These are phyloP conservation scores for Tichodroma muraria DNA, from an alignment of 2,113 vertebrate species.

Conservation along the genomic window DNA sequence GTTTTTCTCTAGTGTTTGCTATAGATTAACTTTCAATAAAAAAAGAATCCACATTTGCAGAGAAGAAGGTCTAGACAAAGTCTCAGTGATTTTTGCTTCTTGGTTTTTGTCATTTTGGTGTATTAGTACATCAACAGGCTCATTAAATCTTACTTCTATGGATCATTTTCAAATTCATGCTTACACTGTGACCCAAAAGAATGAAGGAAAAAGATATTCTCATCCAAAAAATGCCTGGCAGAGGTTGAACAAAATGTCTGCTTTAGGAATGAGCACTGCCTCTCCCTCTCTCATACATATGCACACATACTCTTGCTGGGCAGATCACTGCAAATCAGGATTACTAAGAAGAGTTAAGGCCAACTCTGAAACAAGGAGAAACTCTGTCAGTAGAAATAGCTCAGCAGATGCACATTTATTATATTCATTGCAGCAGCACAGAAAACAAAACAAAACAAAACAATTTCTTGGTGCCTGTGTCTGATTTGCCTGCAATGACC, in stretches of 20 bases:
- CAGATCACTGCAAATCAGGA: background rate
- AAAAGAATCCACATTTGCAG: background rate
- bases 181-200: conserved; percentile 46
- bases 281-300: background rate
- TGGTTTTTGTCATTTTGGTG: conserved; percentile 1
- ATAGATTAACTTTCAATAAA: background rate
- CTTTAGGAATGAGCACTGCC: conserved; percentile 36
- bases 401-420: conserved; percentile 25
- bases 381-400: background rate
- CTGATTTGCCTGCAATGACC: conserved; percentile 46
- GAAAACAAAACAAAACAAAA: background rate
- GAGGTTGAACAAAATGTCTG: conserved; percentile 29
- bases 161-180: conserved; percentile 62
- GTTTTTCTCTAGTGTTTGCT: conserved; percentile 1
- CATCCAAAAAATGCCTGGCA: conserved; percentile 29
- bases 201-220: conserved; percentile 18
- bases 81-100: conserved; percentile 10
- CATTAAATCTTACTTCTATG: conserved; percentile 60
- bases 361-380: conserved; percentile 51
- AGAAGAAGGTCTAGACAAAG: conserved; percentile 32
- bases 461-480: conserved; percentile 10
- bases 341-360: conserved; percentile 23
- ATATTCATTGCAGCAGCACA: conserved; percentile 27
- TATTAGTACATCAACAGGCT: conserved; percentile 3
- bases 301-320: background rate